Evolutionary conservation across 2,797 vertebrate species (phyloP).

Genomic region (Pyrocephalus nanus): DNA sequence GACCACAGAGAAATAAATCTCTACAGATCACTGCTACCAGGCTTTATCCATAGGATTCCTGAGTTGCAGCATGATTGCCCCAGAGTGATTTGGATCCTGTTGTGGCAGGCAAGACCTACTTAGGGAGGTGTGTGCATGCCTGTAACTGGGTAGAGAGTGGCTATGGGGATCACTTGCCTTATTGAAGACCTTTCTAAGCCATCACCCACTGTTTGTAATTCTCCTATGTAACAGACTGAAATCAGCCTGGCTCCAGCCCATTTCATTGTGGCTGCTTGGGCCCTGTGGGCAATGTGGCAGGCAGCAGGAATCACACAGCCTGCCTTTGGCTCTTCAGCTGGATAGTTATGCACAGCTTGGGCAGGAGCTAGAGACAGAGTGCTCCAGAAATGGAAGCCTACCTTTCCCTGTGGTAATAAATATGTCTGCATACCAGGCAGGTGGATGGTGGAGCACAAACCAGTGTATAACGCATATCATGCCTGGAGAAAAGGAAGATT

Average conservation of each 20-base stretch:
- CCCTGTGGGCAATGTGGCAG: background rate
- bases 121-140: fast-evolving
- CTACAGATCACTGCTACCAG: background rate
- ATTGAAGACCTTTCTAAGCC: background rate
- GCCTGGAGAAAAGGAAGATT: background rate
- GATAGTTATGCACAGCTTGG: background rate
- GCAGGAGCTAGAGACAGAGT: background rate
- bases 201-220: background rate
- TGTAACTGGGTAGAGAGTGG: background rate
- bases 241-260: background rate
- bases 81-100: background rate
- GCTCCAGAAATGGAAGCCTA: background rate
- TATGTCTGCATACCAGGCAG: background rate
- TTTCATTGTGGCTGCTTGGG: background rate
- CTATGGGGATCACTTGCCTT: background rate
- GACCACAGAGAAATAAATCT: background rate
- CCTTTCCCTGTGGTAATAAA: background rate
- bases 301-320: background rate
- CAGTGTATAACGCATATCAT: background rate
- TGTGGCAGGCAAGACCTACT: background rate
- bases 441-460: background rate
- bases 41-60: background rate
- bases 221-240: background rate
- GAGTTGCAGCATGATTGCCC: background rate
- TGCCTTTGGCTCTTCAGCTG: background rate